phyloP scores from a whole-genome alignment of 92 coral and sea anemone genomes.

The Hydrozoanthus gracilis region DNA sequence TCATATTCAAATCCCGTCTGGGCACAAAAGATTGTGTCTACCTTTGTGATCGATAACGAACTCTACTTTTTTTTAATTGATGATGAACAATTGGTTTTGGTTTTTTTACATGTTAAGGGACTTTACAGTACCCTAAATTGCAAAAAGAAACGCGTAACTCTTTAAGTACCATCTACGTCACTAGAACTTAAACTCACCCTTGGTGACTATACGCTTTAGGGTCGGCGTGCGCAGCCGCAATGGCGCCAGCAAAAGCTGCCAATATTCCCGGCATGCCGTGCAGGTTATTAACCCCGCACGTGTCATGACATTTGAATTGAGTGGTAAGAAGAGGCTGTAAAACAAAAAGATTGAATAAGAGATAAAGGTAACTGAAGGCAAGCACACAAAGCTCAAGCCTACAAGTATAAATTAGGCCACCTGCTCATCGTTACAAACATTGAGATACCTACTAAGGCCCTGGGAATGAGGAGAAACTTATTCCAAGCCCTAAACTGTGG shows the following conservation, averaged over 20 bases:
- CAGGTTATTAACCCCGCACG: constrained; percentile 91
- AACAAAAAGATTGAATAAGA: neutral
- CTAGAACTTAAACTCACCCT: constrained; percentile 57
- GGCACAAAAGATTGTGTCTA: no score
- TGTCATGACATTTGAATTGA: constrained; percentile 81
- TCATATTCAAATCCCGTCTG: no score
- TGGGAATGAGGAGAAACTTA: no score
- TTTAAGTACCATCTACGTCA: neutral
- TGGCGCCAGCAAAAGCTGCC: constrained; percentile 87
- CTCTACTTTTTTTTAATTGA: no score
- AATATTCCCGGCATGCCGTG: constrained; percentile 97
- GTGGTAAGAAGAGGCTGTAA: constrained; percentile 77
- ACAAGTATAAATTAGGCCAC: no score
- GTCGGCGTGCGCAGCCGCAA: constrained; percentile 80
- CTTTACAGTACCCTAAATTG: neutral
- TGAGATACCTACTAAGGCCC: no score
- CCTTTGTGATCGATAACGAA: no score
- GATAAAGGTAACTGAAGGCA: no score
- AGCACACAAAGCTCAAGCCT: no score
- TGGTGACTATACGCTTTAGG: constrained; percentile 73
- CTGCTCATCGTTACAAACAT: no score
- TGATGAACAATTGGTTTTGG: no score
- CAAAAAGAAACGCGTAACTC: neutral
- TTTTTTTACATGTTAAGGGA: neutral
- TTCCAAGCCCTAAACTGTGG: no score